Evolutionary conservation across 1,140 invertebrate genomes (phyloP), one percentile per base, ranked within the genome.

Genomic region (Euglossa dilemma): DNA sequence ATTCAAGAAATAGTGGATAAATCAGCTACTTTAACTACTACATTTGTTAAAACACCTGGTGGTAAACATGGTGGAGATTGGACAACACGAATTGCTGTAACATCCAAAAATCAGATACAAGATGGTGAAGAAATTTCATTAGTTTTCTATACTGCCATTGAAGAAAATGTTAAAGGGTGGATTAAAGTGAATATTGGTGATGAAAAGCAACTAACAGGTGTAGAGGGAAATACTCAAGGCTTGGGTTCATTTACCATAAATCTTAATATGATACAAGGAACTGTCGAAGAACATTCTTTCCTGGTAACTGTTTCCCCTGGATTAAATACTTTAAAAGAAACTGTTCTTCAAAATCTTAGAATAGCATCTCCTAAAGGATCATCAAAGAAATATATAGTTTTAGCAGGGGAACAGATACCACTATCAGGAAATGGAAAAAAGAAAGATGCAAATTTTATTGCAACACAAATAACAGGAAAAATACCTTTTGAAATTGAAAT

Each of bases 31-130:
- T 92, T 99, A 6, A 96, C 95, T 85, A 99, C 98, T 0, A 97
- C 97, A 6, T 99, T 99, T 94, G 96, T 99, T 0, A 99, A 99
- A 93, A 95, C 96, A 80, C 93, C 95, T 0, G 97, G 97, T 0
- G 97, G 97, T 14, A 93, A 94, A 57, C 95, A 97, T 92, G 98
- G 98, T 8, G 98, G 98, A 0, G 98, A 99, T 91, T 99, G 98
- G 98, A 98, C 98, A 5, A 97, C 97, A 1, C 95, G 97, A 86
- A 97, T 99, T 67, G 95, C 95, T 80, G 96, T 98, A 1, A 95
- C 96, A 63, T 86, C 92, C 54, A 88, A 93, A 52, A 93, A 95
- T 78, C 82, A 90, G 76, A 87, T 89, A 66, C 73, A 85, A 36
- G 82, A 92, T 83, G 91, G 91, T 6, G 95, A 96, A 85, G 94